These are phyloP conservation scores for Clavelina lepadiformis DNA, from an alignment of 23 tunicate genomes.

Conservation along the genomic window DNA sequence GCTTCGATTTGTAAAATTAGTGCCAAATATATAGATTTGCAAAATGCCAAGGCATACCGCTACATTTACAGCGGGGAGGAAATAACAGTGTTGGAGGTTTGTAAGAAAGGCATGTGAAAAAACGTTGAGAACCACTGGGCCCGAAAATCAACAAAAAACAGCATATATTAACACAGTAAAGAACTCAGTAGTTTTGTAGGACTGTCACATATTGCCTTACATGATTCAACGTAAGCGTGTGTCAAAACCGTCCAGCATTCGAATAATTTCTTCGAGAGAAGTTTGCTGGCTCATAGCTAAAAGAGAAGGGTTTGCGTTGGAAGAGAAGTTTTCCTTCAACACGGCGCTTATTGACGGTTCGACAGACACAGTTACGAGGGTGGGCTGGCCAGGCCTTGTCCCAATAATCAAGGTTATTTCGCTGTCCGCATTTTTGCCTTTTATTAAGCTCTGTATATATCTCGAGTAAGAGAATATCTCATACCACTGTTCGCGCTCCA, in stretches of 20 bases:
- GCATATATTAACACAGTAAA: too few relatives aligned
- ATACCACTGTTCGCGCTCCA: conserved; percentile 7
- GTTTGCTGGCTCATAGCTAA: conserved; percentile 27
- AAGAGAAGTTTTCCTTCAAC: conserved; percentile 11
- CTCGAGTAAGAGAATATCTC: conserved; percentile 26
- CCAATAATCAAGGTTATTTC: conserved; percentile 18
- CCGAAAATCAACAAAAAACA: too few relatives aligned
- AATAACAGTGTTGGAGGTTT: too few relatives aligned
- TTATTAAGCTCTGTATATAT: conserved; percentile 10
- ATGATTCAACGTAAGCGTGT: too few relatives aligned
- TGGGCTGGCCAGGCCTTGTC: conserved; percentile 14
- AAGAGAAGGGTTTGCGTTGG: conserved; percentile 9
- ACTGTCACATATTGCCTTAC: too few relatives aligned
- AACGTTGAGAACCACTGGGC: too few relatives aligned
- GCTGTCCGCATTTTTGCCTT: conserved; percentile 3
- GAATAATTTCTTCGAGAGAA: conserved; percentile 21
- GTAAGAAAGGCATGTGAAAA: too few relatives aligned
- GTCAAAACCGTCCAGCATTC: conserved; percentile 29
- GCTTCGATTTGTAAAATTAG: too few relatives aligned
- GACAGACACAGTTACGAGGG: conserved; percentile 9
- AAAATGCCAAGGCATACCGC: too few relatives aligned
- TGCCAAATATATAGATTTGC: too few relatives aligned
- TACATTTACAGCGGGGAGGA: too few relatives aligned
- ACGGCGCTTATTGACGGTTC: conserved; percentile 4
- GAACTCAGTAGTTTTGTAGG: too few relatives aligned